Percentiles rank a stretch among this genome's conserved stretches.
These are phyloP conservation scores for Zelleria hepariella DNA, from an alignment of 2,888 invertebrate genomes.

Conservation along the genomic window DNA sequence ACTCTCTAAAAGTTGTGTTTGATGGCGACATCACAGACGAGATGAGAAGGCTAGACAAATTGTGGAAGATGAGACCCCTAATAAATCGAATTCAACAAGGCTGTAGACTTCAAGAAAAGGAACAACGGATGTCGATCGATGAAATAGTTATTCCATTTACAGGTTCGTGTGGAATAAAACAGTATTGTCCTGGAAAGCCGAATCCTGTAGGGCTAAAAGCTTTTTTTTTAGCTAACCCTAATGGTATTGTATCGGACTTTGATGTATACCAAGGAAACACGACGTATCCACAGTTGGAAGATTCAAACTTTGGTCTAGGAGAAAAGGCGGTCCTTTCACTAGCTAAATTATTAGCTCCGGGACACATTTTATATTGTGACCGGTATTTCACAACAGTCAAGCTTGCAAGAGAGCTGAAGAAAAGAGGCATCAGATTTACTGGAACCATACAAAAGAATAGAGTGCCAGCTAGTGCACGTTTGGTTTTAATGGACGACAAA, in stretches of 20 bases:
- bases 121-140: slow-evolving; percentile 12
- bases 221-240: slow-evolving; percentile 1
- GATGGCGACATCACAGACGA: background rate
- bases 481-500: background rate
- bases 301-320: slow-evolving; percentile 1
- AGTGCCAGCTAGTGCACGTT: background rate
- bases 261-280: slow-evolving; percentile 4
- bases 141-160: slow-evolving; percentile 18
- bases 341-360: slow-evolving; percentile 1
- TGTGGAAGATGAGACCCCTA: background rate
- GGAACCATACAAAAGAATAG: slow-evolving; percentile 2
- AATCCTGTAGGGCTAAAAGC: slow-evolving; percentile 1
- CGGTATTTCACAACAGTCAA: slow-evolving; percentile 1
- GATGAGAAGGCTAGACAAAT: background rate
- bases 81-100: background rate
- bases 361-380: background rate
- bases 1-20: background rate
- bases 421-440: background rate
- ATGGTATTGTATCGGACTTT: background rate
- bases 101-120: slow-evolving; percentile 1
- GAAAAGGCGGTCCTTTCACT: background rate
- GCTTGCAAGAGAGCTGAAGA: background rate
- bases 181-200: background rate
- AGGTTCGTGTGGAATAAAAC: slow-evolving; percentile 8
- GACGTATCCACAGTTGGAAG: background rate